Base-by-base conservation (phyloP, 1,140 invertebrate genomes). In the Whitmania pigra region DNA sequence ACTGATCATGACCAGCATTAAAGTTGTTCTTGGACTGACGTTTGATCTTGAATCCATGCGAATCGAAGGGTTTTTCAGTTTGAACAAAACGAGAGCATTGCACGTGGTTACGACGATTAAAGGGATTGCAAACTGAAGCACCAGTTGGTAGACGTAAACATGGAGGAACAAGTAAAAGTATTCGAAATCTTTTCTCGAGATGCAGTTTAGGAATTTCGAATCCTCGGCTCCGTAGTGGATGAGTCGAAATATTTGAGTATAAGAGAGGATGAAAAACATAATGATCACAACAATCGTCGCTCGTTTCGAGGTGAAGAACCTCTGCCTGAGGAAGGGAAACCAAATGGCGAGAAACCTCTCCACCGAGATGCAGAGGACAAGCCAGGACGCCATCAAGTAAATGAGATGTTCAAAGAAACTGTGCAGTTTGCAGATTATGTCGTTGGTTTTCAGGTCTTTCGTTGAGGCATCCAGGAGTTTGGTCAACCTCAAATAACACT, bases 1-100 rank as follows among this genome's bases (percentile, higher is more conserved):
- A 31, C 77, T 77, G 9, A 81, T 78, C 20, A 75, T 72, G 13
- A 80, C 71, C 13, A 81, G 74, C 78, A 81, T 79, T 25, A 75
- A 75, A 3, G 80, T 79, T 3, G 79, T 79, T 57, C 78, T 79
- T 63, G 77, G 75, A 22, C n/a, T 20, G 36, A 49, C 22, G 20
- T 29, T 70, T 27, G 36, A 49, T 25, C n/a, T 25, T 68, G 22
- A 31, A 63, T 43, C 36, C 40, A 15, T 22, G 43, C n/a, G 31
- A 25, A 20, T 17, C 17, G 43, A 40, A 22, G 71, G 25, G 25
- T n/a, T 53, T 22, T 71, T 77, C 36, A 81, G 78, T 72, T 77
- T 76, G 31, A 73, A 73, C 3, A 81, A 74, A 7, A 81, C 77
- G 25, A 76, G 67, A 18, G 74, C 73, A 71, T 81, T 81, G 70